These are phyloP conservation scores for Atherinomorus stipes DNA, from an alignment of 2,113 vertebrate genomes.

Conservation along the genomic window DNA sequence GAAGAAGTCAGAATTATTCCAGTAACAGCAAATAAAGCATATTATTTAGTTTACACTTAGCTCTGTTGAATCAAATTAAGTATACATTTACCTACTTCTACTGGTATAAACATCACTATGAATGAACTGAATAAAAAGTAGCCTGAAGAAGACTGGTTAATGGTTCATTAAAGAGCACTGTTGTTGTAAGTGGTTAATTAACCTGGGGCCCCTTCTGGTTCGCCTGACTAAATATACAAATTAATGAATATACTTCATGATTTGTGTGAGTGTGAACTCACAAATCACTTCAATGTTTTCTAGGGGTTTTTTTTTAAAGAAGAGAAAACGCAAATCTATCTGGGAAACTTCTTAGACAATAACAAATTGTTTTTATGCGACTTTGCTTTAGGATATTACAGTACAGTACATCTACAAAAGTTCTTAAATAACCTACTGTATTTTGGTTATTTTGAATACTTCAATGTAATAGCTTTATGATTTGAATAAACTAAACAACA, in stretches of 20 bases:
- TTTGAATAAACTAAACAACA: no score
- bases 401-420: no score
- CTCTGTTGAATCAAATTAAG: slow-evolving; percentile 83
- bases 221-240: slow-evolving; percentile 77
- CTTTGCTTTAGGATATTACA: no score
- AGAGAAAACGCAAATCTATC: not conserved
- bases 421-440: no score
- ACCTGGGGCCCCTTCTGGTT: slow-evolving; percentile 58
- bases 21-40: not conserved
- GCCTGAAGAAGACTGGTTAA: slow-evolving; percentile 86
- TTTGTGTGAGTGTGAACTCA: slow-evolving; percentile 41
- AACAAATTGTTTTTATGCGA: not conserved
- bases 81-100: slow-evolving; percentile 69
- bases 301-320: not conserved
- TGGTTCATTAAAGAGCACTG: slow-evolving; percentile 87
- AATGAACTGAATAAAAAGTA: slow-evolving; percentile 91
- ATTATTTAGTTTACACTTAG: slow-evolving; percentile 42
- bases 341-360: not conserved
- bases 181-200: slow-evolving; percentile 80
- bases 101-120: slow-evolving; percentile 90
- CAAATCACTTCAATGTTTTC: slow-evolving; percentile 41
- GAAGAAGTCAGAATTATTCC: slow-evolving; percentile 33
- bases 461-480: no score
- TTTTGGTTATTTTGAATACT: no score
- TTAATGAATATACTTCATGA: slow-evolving; percentile 70